A percentile compares a stretch with the other conserved stretches of the same genome.
Conservation (phyloP, 1,140 invertebrate genomes). For the Sycophaga agraensis region DNA sequence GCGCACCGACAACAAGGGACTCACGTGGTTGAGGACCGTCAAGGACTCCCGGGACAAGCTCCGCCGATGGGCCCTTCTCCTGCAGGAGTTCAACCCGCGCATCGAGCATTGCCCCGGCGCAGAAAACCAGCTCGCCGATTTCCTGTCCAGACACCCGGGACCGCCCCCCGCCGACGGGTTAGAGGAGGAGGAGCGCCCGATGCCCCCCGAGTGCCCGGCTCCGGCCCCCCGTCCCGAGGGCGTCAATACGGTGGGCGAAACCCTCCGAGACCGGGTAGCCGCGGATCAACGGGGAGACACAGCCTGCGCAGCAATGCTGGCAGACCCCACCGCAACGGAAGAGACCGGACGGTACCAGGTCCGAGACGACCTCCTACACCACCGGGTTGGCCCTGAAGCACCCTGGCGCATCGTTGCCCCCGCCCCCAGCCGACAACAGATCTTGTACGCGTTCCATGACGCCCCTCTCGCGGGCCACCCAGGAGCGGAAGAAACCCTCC, state of each 20-base stretch:
- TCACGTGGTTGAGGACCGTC: slow-evolving; percentile 33
- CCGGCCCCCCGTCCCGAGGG: too few species aligned
- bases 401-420: too few species aligned
- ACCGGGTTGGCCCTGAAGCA: too few species aligned
- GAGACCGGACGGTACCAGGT: too few species aligned
- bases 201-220: background rate
- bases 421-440: too few species aligned
- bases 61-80: slow-evolving; percentile 36
- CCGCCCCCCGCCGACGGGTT: background rate
- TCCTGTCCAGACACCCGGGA: slow-evolving; percentile 4
- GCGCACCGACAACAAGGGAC: slow-evolving; percentile 33
- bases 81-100: slow-evolving; percentile 35
- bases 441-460: slow-evolving; percentile 31
- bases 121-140: slow-evolving; percentile 36
- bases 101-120: slow-evolving; percentile 34
- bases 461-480: slow-evolving; percentile 29
- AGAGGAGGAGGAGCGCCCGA: background rate
- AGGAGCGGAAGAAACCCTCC: slow-evolving; percentile 29
- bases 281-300: too few species aligned
- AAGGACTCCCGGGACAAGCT: slow-evolving; percentile 37
- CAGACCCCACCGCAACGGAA: too few species aligned
- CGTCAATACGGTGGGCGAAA: too few species aligned
- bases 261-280: too few species aligned
- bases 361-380: too few species aligned
- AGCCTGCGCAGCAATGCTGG: too few species aligned